Evolutionary conservation across 2,797 vertebrate genomes (phyloP), one percentile per base, ranked within the genome.

Genomic region (Aythya fuligula): DNA sequence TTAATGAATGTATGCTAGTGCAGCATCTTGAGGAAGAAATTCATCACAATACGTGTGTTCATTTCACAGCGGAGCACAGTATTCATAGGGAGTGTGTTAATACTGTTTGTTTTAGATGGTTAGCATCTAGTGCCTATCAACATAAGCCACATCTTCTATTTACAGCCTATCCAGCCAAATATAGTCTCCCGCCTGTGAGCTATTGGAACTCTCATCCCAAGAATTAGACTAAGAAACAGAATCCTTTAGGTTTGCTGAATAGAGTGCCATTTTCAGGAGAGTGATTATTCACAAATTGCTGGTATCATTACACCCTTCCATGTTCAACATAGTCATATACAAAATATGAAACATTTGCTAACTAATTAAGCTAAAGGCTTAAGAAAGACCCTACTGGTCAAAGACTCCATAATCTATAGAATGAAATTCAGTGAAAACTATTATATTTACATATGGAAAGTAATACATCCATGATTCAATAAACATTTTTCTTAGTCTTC

Each of bases 1-100:
- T 77, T 90, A 94, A 94, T 90, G 38, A 97, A 95, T 89, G 38
- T n/a, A 83, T 57, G 17, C 58, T 74, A 90, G 41, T 85, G 96
- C 78, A 92, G 64, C 89, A 89, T 85, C 34, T 85, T 61, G 28
- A 91, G 16, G 47, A 92, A 95, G 11, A 90, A 67, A 94, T 47
- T 86, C 62, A 94, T 94, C 79, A 94, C 58, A 86, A 91, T 71
- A 53, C 38, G 1, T 56, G 84, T 49, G 16, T 58, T 93, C 89
- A 88, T 91, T 94, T 79, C 61, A 87, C 76, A 91, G 49, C 7
- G 64, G 60, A 95, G 34, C 9, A 61, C 45, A 30, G 19, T 70
- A 47, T 75, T 91, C 47, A 83, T 13, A 82, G 13, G 17, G 16
- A 81, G 22, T 7, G 9, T 51, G 21, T 78, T 88, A 82, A 70